phyloP scores from a whole-genome alignment of 2,888 invertebrate species.

The Crocallis elinguaria region DNA sequence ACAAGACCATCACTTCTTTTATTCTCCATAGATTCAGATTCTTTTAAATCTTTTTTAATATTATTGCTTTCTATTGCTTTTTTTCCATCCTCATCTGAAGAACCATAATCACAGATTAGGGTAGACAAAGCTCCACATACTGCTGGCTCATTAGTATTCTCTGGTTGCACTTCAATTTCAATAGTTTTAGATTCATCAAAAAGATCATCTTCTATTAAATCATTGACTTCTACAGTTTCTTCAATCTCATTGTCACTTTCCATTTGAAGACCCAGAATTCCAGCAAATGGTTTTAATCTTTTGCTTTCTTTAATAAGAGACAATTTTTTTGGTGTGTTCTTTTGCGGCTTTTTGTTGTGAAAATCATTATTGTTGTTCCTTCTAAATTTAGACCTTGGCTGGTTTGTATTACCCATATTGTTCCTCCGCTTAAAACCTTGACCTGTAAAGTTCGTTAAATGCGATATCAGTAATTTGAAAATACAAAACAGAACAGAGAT shows the following conservation, averaged over 20 bases:
- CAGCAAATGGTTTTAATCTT: conserved; percentile 76
- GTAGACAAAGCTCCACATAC: conserved; percentile 84
- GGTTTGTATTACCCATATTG: conserved; percentile 35
- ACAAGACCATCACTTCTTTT: neutral
- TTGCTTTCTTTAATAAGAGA: conserved; percentile 48
- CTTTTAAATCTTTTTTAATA: neutral
- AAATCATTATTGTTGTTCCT: conserved; percentile 15
- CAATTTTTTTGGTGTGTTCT: conserved; percentile 43
- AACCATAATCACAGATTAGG: conserved; percentile 84
- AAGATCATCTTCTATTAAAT: conserved; percentile 71
- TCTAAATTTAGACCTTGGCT: conserved; percentile 28
- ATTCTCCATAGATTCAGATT: neutral
- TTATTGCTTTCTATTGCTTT: neutral
- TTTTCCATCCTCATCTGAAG: conserved; percentile 75
- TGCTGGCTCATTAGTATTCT: conserved; percentile 41
- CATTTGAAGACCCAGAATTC: conserved; percentile 67
- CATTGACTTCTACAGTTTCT: conserved; percentile 36
- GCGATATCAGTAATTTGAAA: too few relatives aligned
- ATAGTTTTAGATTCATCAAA: conserved; percentile 30
- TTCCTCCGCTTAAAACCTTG: conserved; percentile 40
- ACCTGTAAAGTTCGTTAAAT: conserved; percentile 32
- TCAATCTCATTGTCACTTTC: conserved; percentile 47
- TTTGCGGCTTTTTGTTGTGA: conserved; percentile 33
- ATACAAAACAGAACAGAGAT: too few relatives aligned
- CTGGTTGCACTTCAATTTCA: conserved; percentile 1